Evolutionary conservation across 2,797 vertebrate genomes (phyloP).

Genomic region (Serranus cabrilla): DNA sequence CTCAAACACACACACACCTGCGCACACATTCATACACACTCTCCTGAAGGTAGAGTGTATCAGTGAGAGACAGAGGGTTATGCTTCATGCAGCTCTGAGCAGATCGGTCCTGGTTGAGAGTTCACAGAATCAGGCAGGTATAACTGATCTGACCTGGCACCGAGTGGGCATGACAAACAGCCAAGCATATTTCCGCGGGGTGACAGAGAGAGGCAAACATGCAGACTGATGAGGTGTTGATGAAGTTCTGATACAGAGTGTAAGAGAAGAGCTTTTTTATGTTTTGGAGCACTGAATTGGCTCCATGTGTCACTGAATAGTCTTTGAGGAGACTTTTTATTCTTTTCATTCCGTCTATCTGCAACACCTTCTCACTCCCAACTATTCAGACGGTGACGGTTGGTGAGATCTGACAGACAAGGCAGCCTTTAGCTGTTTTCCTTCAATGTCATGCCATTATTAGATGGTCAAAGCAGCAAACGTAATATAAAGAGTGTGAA

Average conservation of each 20-base stretch:
- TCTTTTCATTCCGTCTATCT: neutral
- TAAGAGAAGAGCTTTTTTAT: neutral
- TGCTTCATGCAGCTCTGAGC: slow-evolving; percentile 66
- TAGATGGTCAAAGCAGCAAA: too few species aligned
- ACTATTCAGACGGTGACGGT: too few species aligned
- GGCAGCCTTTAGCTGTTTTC: too few species aligned
- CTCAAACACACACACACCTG: slow-evolving; percentile 11
- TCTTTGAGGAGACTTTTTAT: neutral
- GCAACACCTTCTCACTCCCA: too few species aligned
- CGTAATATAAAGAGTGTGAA: too few species aligned
- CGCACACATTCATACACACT: slow-evolving; percentile 26
- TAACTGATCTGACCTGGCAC: slow-evolving; percentile 69
- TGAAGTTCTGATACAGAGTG: slow-evolving; percentile 12
- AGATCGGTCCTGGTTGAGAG: slow-evolving; percentile 67
- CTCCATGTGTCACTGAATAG: neutral
- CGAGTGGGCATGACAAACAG: slow-evolving; percentile 47
- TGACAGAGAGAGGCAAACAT: slow-evolving; percentile 18
- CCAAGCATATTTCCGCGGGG: slow-evolving; percentile 25
- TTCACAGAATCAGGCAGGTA: slow-evolving; percentile 71
- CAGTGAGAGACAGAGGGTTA: slow-evolving; percentile 49
- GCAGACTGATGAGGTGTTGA: slow-evolving; percentile 17
- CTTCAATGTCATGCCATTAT: too few species aligned
- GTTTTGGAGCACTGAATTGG: neutral
- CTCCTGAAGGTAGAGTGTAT: slow-evolving; percentile 37
- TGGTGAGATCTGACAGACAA: too few species aligned